phyloP scores from a whole-genome alignment of 2,888 invertebrate genomes.

The Ernsta delagoae region DNA sequence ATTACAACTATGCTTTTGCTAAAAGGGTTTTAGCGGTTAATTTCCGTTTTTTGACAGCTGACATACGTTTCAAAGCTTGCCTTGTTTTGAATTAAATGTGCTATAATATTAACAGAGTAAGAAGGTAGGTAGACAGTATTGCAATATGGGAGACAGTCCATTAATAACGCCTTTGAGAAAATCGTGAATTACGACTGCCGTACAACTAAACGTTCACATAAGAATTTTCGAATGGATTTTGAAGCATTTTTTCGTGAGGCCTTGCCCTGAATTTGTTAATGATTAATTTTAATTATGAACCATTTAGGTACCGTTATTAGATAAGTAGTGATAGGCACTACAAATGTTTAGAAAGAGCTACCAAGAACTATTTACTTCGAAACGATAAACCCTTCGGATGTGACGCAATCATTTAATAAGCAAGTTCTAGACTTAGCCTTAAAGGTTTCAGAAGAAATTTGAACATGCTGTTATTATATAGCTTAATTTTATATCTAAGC shows the following conservation, averaged over 20 bases:
- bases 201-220: not conserved
- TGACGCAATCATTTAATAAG: too few species aligned
- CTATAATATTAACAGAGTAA: not conserved
- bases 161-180: slow-evolving; percentile 6
- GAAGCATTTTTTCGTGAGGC: not conserved
- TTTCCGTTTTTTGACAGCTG: not conserved
- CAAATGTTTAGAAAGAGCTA: too few species aligned
- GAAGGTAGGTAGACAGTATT: not conserved
- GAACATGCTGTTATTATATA: too few species aligned
- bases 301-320: not conserved
- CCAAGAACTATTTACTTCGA: too few species aligned
- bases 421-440: too few species aligned
- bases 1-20: too few species aligned
- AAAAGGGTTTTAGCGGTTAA: not conserved
- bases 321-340: too few species aligned
- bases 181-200: not conserved
- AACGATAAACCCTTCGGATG: too few species aligned
- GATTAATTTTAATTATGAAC: not conserved
- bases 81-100: not conserved
- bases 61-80: not conserved
- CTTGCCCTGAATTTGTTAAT: not conserved
- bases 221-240: not conserved
- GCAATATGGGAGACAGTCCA: slow-evolving; percentile 5
- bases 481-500: too few species aligned
- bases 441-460: too few species aligned